These are phyloP conservation scores for Buathra laborator DNA, from an alignment of 2,888 invertebrate genomes.

Conservation along the genomic window DNA sequence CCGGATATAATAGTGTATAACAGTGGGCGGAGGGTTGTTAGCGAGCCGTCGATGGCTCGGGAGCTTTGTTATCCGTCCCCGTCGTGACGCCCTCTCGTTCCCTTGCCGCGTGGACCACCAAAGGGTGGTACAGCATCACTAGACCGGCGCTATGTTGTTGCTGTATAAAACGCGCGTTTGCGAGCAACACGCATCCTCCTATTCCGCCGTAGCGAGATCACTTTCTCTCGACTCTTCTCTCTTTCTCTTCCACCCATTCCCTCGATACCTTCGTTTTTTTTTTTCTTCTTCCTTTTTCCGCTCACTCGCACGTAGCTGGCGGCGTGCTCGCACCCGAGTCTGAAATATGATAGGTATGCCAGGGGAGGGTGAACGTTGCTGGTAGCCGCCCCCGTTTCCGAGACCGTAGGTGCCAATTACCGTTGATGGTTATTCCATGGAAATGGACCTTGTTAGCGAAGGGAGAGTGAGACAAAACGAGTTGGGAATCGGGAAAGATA, in stretches of 20 bases:
- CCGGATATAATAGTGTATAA: slow-evolving; percentile 58
- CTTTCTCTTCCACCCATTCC: slow-evolving; percentile 53
- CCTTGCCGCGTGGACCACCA: slow-evolving; percentile 65
- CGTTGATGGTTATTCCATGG: slow-evolving; percentile 85
- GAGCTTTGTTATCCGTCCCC: slow-evolving; percentile 79
- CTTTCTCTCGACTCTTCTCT: slow-evolving; percentile 39
- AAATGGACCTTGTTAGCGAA: slow-evolving; percentile 84
- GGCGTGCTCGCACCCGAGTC: slow-evolving; percentile 71
- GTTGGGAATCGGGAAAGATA: slow-evolving; percentile 80
- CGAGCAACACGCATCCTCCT: slow-evolving; percentile 76
- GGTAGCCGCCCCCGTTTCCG: slow-evolving; percentile 70
- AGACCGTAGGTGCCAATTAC: slow-evolving; percentile 84
- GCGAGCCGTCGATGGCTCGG: slow-evolving; percentile 80
- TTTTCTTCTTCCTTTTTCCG: slow-evolving; percentile 65
- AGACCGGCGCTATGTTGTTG: slow-evolving; percentile 72
- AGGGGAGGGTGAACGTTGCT: slow-evolving; percentile 68
- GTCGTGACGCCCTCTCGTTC: slow-evolving; percentile 57
- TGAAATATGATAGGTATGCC: slow-evolving; percentile 81
- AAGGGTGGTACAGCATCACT: slow-evolving; percentile 74
- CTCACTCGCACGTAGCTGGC: slow-evolving; percentile 50
- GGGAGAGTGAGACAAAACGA: slow-evolving; percentile 65
- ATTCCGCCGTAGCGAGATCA: slow-evolving; percentile 39
- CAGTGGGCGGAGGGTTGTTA: slow-evolving; percentile 80
- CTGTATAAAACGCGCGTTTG: slow-evolving; percentile 81
- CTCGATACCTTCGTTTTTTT: slow-evolving; percentile 58